Percentiles rank a stretch among this genome's conserved stretches.
Evolutionary conservation across 2,797 vertebrate species (phyloP).

Genomic region (Bucorvus abyssinicus): DNA sequence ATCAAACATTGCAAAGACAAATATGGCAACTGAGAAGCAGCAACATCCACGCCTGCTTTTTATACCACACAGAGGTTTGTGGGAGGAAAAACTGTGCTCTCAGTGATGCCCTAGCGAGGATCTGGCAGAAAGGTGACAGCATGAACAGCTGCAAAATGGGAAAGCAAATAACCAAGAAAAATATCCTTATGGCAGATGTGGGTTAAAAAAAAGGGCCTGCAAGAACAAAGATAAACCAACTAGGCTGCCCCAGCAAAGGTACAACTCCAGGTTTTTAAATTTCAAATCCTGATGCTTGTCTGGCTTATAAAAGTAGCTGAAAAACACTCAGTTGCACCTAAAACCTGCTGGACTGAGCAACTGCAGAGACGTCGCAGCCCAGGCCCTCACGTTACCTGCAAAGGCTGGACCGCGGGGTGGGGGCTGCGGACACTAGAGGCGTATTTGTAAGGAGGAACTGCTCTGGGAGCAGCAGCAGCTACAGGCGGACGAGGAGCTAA

Average conservation of each 20-base stretch:
- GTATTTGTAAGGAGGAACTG: conserved; percentile 94
- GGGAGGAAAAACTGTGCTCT: neutral
- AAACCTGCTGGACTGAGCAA: neutral
- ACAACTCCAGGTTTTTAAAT: neutral
- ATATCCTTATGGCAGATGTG: neutral
- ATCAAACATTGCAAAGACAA: neutral
- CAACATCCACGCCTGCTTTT: neutral
- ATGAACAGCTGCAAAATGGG: accelerated
- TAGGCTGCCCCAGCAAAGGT: neutral
- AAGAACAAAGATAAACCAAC: neutral
- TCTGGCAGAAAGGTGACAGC: neutral
- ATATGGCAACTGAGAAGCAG: accelerated
- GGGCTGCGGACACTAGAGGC: conserved; percentile 90
- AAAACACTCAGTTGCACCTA: neutral
- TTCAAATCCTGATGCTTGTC: neutral
- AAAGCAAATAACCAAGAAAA: neutral
- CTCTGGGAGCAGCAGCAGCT: conserved; percentile 84
- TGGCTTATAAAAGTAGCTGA: neutral
- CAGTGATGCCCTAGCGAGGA: neutral
- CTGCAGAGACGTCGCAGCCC: neutral
- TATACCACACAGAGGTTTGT: neutral
- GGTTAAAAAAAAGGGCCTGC: neutral
- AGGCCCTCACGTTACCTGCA: conserved; percentile 82
- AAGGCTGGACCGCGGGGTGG: conserved; percentile 88
- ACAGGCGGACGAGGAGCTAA: conserved; percentile 88